A percentile compares a stretch with the other conserved stretches of the same genome.
Conservation (phyloP, 2,113 vertebrate species). For the Helogale parvula region DNA sequence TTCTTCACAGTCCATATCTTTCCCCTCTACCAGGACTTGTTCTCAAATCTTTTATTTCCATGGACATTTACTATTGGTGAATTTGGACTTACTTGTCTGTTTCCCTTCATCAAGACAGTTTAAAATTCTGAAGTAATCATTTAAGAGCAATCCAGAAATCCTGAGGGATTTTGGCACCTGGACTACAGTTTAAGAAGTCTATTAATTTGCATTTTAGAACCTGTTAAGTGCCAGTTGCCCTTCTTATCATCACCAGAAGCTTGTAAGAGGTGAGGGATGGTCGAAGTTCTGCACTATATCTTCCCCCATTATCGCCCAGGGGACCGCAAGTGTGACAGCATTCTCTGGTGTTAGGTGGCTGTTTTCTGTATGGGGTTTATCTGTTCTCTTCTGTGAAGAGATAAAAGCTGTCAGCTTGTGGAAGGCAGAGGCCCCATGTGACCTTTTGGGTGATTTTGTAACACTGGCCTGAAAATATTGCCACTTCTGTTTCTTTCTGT, state of each 20-base stretch:
- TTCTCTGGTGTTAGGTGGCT: background rate
- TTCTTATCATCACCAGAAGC: background rate
- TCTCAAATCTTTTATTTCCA: background rate
- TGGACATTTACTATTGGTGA: background rate
- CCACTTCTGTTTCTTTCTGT: background rate
- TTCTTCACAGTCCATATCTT: background rate
- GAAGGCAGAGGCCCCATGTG: background rate
- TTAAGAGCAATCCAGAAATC: background rate
- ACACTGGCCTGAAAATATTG: background rate
- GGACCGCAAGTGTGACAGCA: background rate
- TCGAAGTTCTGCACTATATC: background rate
- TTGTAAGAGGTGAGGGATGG: background rate
- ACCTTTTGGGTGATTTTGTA: background rate
- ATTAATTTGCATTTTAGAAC: background rate
- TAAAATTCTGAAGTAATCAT: background rate
- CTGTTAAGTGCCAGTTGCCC: background rate
- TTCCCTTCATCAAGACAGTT: background rate
- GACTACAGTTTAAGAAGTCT: background rate
- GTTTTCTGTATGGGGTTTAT: conserved; percentile 48
- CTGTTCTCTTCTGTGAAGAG: conserved; percentile 1
- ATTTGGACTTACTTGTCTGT: background rate
- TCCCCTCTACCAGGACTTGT: background rate
- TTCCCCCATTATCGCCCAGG: background rate
- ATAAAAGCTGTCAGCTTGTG: background rate
- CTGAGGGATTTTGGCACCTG: background rate